Evolutionary conservation across 2,888 invertebrate genomes (phyloP), one percentile per base, ranked within the genome.

Genomic region (Leptopilina drosophilae): DNA sequence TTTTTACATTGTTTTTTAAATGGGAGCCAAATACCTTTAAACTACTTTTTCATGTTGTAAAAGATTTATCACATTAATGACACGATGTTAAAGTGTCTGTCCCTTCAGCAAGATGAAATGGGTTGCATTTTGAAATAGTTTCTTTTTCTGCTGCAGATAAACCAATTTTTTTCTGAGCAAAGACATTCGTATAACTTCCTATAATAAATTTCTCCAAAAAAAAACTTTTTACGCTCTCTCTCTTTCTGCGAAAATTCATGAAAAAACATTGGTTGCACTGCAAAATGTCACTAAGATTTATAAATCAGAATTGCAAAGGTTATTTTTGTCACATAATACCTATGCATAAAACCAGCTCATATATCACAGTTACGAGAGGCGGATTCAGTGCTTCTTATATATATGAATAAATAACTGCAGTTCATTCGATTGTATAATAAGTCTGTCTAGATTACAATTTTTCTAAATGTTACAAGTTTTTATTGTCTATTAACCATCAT

Each of bases 241-340:
- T 59, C 15, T 20, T 1, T 20, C 20, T 20, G 5, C 3, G 5
- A 59, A 49, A 59, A 15, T 59, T 59, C 59, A 59, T 59, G n/a
- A 56, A 56, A 56, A 59, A 33, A 59, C 7, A 59, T 59, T n/a
- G 59, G 59, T 59, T 59, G n/a, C 7, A 62, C 20, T 62, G 62
- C 62, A 20, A 62, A 62, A 15, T 62, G 62, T 62, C 62, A 15
- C 15, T 15, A 20, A 59, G 62, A 15, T 62, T 62, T 62, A 62
- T 62, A 62, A 62, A 20, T 62, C 62, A 62, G 20, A 62, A 62
- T 62, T 62, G 62, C 62, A 62, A 62, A 62, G 62, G 62, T 62
- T 62, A 62, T 62, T 62, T 62, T 62, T 62, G 62, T 62, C 62
- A 62, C 62, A 62, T 62, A 62, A 62, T 62, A 62, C 62, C 62